Evolutionary conservation across 2,797 vertebrate genomes (phyloP).

Genomic region (Oophaga sylvatica): DNA sequence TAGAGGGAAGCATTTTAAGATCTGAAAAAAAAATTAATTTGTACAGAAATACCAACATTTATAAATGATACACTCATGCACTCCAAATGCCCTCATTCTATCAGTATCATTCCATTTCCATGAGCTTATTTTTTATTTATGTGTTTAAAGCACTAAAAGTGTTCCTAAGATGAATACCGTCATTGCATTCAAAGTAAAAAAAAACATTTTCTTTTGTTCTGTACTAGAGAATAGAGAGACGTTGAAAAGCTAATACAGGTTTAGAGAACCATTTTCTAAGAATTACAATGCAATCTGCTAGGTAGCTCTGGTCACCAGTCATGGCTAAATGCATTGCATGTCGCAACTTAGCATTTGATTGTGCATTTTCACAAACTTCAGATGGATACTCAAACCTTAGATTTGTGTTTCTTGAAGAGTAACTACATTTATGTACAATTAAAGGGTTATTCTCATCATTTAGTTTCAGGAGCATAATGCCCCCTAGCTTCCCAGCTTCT

Average conservation of each 20-base stretch:
- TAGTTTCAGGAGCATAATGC: no score
- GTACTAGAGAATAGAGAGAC: slow-evolving; percentile 17
- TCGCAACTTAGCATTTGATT: neutral
- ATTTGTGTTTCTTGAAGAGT: neutral
- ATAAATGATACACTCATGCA: slow-evolving; percentile 46
- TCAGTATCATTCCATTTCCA: slow-evolving; percentile 55
- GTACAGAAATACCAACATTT: slow-evolving; percentile 42
- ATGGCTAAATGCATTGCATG: neutral
- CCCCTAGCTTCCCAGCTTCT: no score
- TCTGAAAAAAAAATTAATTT: slow-evolving; percentile 24
- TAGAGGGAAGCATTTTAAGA: slow-evolving; percentile 11
- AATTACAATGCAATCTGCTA: slow-evolving; percentile 16
- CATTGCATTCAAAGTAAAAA: slow-evolving; percentile 36
- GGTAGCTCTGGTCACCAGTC: neutral
- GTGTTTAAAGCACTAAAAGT: slow-evolving; percentile 56
- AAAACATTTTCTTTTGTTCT: neutral
- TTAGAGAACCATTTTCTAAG: slow-evolving; percentile 17
- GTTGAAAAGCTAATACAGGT: slow-evolving; percentile 14
- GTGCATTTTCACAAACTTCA: neutral
- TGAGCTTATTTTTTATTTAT: slow-evolving; percentile 57
- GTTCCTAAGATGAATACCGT: slow-evolving; percentile 51
- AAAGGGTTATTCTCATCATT: no score
- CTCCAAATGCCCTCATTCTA: slow-evolving; percentile 54
- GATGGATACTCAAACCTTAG: neutral
- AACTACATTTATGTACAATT: neutral